phyloP scores from a whole-genome alignment of 2,888 invertebrate species.

The Eristalis intricaria region DNA sequence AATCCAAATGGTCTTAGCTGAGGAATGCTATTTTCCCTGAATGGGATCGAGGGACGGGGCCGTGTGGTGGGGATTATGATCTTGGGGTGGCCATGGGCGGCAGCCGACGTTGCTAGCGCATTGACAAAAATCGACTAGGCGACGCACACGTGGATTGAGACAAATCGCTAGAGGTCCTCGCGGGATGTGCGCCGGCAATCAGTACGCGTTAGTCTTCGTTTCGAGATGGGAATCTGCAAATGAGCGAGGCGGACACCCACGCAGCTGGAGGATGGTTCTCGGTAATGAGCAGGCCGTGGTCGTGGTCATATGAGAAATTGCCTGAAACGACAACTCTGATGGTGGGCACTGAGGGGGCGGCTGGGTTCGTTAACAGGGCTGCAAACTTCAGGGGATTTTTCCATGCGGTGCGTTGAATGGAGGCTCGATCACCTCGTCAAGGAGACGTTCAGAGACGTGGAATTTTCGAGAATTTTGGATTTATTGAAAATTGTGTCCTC shows the following conservation, averaged over 20 bases:
- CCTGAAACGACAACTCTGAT: too few species aligned
- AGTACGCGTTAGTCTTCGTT: neutral
- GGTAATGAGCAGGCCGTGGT: neutral
- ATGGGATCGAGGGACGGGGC: neutral
- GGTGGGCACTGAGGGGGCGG: too few species aligned
- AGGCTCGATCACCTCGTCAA: too few species aligned
- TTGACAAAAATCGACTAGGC: neutral
- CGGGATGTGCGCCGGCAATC: neutral
- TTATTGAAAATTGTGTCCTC: too few species aligned
- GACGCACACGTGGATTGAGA: neutral
- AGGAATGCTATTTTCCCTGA: slow-evolving; percentile 43
- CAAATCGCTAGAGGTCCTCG: neutral
- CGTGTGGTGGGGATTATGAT: neutral
- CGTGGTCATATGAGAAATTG: neutral
- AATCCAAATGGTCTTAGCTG: slow-evolving; percentile 50
- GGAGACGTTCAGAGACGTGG: too few species aligned
- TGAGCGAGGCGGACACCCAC: neutral
- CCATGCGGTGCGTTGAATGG: too few species aligned
- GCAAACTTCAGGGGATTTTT: too few species aligned
- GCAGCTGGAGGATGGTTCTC: neutral
- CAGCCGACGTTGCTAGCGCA: neutral
- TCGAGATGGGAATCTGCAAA: neutral
- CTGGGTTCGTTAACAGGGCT: too few species aligned
- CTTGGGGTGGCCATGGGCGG: too few species aligned
- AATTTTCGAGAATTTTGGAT: too few species aligned